Percentiles rank a stretch among this genome's conserved stretches.
Conservation (phyloP, 2,797 vertebrate species). For the Arctocebus calabarensis region DNA sequence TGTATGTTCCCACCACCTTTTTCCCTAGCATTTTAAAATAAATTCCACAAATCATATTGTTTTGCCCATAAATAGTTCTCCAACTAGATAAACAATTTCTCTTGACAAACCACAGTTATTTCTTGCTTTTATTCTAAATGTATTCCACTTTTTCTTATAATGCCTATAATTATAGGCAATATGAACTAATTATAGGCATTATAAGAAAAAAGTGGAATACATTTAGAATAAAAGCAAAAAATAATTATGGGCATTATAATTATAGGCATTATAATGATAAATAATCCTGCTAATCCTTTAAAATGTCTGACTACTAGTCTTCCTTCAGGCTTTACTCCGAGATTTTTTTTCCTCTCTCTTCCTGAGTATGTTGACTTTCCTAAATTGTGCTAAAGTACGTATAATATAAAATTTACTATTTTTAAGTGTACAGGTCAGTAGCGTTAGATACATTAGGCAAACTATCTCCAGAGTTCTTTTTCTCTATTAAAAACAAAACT, state of each 20-base stretch:
- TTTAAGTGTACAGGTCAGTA: not conserved
- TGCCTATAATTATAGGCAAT: not conserved
- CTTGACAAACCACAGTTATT: not conserved
- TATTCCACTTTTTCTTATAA: not conserved
- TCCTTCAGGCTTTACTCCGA: not conserved
- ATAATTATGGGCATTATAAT: too few species aligned
- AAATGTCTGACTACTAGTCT: not conserved
- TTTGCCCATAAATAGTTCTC: conserved; percentile 41
- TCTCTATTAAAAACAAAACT: not conserved
- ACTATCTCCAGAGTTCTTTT: not conserved
- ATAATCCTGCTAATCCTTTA: not conserved
- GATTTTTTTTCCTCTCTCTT: not conserved
- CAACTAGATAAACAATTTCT: conserved; percentile 15
- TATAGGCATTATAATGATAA: conserved; percentile 1
- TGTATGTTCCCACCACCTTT: not conserved
- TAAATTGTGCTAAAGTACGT: conserved; percentile 33
- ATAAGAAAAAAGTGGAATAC: not conserved
- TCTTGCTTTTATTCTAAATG: conserved; percentile 31
- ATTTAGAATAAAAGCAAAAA: too few species aligned
- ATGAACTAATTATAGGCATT: not conserved
- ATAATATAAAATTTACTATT: not conserved
- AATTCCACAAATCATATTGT: conserved; percentile 10
- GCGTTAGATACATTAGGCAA: not conserved
- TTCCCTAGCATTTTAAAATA: not conserved
- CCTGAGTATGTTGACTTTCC: not conserved